Evolutionary conservation across 2,888 invertebrate species (phyloP), one percentile per base, ranked within the genome.

Genomic region (Xylocampa areola): DNA sequence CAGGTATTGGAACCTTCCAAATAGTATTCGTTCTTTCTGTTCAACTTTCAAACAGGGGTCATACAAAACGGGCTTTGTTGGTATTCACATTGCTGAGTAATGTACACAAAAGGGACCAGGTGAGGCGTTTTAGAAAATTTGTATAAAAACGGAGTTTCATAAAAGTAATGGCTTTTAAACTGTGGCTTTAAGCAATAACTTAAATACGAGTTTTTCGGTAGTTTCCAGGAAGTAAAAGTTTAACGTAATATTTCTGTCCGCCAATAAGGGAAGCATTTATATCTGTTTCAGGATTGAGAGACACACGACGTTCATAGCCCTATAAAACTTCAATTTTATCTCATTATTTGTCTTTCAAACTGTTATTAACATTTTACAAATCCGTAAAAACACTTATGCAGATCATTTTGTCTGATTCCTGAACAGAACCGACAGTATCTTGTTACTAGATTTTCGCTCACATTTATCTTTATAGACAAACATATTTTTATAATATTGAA

Each of bases 41-140:
- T 51, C 33, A 7, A 19, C 37, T 44, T 52, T 60, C 40, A 68
- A 66, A 55, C 16, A 29, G n/a, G 35, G 59, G 58, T 61, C 65
- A 57, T 54, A 66, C 30, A 17, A 68, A 59, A 52, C 37, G 54
- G 63, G 60, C 60, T 68, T 66, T 67, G 57, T 61, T 57, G 51
- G 51, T 33, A 58, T 57, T 64, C 49, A 76, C 80, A 81, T 70
- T 71, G 78, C 72, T 77, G 68, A 60, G 72, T 79, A 74, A 76
- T 70, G 65, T 68, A 61, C 55, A 75, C 64, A 76, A 81, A 82
- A 79, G 79, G 74, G 73, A 62, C 66, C 51, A 62, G 49, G 66
- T 67, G 51, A 62, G 52, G 48, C 58, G 49, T 66, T 76, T 75
- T 66, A 60, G 47, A 55, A 68, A 75, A 74, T 69, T 61, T 60